Base-by-base conservation (phyloP, 2,888 invertebrate species). In the Aplocera efformata region DNA sequence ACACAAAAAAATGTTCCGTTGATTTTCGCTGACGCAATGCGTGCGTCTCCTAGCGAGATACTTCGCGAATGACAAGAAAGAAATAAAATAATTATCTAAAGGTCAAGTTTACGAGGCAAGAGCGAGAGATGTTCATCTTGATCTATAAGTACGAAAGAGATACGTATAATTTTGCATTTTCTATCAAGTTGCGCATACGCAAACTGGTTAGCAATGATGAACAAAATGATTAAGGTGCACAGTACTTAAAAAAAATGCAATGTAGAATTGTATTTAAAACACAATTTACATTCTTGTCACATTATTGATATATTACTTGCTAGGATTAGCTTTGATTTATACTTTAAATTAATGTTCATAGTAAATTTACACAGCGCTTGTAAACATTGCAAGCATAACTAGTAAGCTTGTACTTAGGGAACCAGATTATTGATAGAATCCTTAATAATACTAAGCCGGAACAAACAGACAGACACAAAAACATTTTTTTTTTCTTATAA, bases 21-120 rank as follows among this genome's bases (percentile, higher is more conserved):
- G 43, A 44, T 47, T 55, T 49, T 48, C 45, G 54, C 57, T 51
- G 56, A 56, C 56, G 66, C 71, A 27, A 31, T n/a, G 61, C 58
- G 72, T 70, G 67, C 53, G 60, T 50, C 54, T 10, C 57, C 56
- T 66, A 66, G 50, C 45, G 45, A 31, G 58, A 45, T 52, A 58
- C 58, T 62, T 53, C 39, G 53, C 65, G 73, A 74, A 77, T 80
- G 73, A 72, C 67, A 70, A 68, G 71, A 70, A 58, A 63, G 61
- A 63, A 63, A 60, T 61, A 65, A 61, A 63, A 58, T 33, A 60
- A 60, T 58, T 56, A 59, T 57, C 54, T 39, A 61, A 73, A 83
- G 83, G 79, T 82, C 83, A 83, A 80, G 81, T 79, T 79, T 79
- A 76, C 68, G 71, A 78, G 41, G 63, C 66, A 33, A 9, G 60